Percentiles rank a stretch among this genome's conserved stretches.
Evolutionary conservation across 2,797 vertebrate species (phyloP).

Genomic region (Halcyon leucocephala): DNA sequence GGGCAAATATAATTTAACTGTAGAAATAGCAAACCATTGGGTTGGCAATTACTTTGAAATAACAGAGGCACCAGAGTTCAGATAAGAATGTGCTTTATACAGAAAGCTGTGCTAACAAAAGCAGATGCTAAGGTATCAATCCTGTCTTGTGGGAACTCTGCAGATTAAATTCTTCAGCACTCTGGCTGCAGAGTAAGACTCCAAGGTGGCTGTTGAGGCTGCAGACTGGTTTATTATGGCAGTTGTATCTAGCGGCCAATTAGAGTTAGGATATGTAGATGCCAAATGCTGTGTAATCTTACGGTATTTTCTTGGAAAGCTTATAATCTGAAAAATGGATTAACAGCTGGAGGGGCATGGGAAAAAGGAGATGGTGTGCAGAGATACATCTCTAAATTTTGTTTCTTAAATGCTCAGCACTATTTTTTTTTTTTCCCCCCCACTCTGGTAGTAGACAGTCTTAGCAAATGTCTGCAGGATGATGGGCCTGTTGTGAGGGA

Average conservation of each 20-base stretch:
- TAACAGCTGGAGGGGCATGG: neutral
- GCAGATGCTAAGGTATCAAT: slow-evolving; percentile 14
- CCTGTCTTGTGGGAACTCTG: neutral
- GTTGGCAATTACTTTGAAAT: neutral
- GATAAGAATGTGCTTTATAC: neutral
- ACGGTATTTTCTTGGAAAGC: neutral
- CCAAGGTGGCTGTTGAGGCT: neutral
- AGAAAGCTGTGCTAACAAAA: slow-evolving; percentile 10
- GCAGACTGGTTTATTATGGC: neutral
- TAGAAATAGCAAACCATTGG: neutral
- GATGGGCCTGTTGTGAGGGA: neutral
- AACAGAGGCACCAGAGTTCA: neutral
- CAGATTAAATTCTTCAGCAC: neutral
- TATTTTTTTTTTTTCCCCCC: neutral
- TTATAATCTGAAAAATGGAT: neutral
- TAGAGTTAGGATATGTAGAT: neutral
- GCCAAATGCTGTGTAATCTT: neutral
- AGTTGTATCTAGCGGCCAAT: neutral
- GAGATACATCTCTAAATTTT: neutral
- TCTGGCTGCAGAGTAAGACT: neutral
- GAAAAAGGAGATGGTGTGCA: neutral
- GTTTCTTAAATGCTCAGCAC: neutral
- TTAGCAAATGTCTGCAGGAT: neutral
- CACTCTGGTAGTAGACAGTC: accelerated
- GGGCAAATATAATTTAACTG: neutral